Percentiles rank a stretch among this genome's conserved stretches.
phyloP scores from a whole-genome alignment of 2,888 invertebrate genomes.

The Amiota mariae region DNA sequence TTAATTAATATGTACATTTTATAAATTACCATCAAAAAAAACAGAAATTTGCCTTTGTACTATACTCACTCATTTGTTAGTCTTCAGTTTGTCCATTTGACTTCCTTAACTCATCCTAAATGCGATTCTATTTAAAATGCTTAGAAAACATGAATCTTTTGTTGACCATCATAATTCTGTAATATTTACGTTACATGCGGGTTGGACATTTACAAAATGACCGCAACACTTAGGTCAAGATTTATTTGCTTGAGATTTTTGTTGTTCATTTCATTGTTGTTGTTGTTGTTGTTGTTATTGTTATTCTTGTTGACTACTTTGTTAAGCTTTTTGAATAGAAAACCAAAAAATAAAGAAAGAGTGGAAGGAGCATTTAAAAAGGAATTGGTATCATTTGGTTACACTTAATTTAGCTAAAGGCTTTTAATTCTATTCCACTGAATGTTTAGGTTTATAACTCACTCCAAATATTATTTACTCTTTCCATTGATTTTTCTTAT shows the following conservation, averaged over 20 bases:
- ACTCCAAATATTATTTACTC: not conserved
- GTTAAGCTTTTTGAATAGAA: too few species aligned
- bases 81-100: too few species aligned
- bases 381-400: not conserved
- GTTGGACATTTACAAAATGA: slow-evolving; percentile 64
- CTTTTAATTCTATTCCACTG: not conserved
- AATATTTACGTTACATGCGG: slow-evolving; percentile 38
- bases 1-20: too few species aligned
- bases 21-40: too few species aligned
- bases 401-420: slow-evolving; percentile 28
- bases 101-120: too few species aligned
- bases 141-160: slow-evolving; percentile 21
- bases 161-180: slow-evolving; percentile 44
- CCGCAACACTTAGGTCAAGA: slow-evolving; percentile 67
- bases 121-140: too few species aligned
- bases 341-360: not conserved
- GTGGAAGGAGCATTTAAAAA: not conserved
- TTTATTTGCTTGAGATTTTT: slow-evolving; percentile 49
- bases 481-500: too few species aligned
- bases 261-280: slow-evolving; percentile 1
- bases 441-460: not conserved
- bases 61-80: too few species aligned
- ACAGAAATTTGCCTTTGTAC: too few species aligned
- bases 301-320: too few species aligned
- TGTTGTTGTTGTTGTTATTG: not conserved